Evolutionary conservation across 1,140 invertebrate species (phyloP).

Genomic region (Drosophila orena): DNA sequence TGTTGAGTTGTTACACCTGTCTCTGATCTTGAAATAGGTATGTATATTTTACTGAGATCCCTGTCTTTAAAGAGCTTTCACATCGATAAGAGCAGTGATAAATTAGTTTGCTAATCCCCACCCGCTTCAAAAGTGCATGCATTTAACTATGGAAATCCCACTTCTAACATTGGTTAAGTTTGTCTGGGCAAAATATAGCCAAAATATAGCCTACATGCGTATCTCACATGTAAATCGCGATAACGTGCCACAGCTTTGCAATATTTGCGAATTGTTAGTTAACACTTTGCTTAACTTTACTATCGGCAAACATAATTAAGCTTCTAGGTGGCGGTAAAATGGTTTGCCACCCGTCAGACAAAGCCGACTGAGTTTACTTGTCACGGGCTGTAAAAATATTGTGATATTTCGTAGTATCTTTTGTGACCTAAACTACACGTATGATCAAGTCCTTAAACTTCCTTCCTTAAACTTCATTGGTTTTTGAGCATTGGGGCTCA

Average conservation of each 20-base stretch:
- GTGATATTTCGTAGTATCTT: background rate
- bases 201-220: background rate
- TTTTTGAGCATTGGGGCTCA: background rate
- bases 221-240: background rate
- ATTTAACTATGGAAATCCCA: background rate
- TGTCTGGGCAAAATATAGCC: background rate
- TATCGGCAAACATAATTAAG: background rate
- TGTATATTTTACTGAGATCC: too few species aligned
- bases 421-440: too few species aligned
- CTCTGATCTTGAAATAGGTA: background rate
- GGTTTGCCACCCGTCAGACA: background rate
- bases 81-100: conserved; percentile 19
- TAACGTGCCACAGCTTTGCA: background rate
- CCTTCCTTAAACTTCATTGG: too few species aligned
- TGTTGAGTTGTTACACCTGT: conserved; percentile 9
- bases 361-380: background rate
- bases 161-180: background rate
- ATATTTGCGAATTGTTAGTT: background rate
- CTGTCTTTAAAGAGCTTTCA: too few species aligned
- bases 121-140: background rate
- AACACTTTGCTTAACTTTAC: background rate
- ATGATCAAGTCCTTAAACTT: too few species aligned
- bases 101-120: conserved; percentile 3
- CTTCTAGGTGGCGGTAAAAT: background rate
- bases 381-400: background rate